These are phyloP conservation scores for Sebastes trivittatus DNA, from an alignment of 2,797 vertebrate genomes.

Conservation along the genomic window DNA sequence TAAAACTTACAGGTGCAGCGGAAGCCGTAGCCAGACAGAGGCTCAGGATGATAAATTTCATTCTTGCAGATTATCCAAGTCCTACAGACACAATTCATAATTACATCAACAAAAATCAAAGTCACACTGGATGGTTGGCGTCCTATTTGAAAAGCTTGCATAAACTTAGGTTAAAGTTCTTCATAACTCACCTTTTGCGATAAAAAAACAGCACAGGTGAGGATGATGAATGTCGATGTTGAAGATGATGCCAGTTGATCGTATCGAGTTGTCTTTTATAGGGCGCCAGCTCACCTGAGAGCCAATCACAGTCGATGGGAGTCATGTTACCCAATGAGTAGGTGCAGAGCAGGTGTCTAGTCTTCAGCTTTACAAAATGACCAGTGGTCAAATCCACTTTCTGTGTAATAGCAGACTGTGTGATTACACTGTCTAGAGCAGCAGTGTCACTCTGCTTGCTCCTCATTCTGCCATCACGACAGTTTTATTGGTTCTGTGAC, in stretches of 20 bases:
- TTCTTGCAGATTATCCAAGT: conserved; percentile 48
- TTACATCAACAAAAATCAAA: background rate
- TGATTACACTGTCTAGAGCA: conserved; percentile 72
- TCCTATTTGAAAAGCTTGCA: background rate
- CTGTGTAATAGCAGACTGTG: conserved; percentile 71
- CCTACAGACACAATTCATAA: conserved; percentile 32
- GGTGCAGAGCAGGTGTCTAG: conserved; percentile 66
- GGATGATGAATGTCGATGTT: background rate
- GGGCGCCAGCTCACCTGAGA: conserved; percentile 21
- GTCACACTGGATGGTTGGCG: background rate
- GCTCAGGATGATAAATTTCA: conserved; percentile 75
- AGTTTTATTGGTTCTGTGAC: background rate
- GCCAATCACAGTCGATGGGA: conserved; percentile 55
- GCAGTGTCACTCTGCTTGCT: conserved; percentile 22
- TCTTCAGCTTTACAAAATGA: conserved; percentile 81
- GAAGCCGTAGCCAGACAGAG: conserved; percentile 73
- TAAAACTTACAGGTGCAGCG: conserved; percentile 77
- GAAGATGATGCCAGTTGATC: conserved; percentile 22
- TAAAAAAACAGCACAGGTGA: background rate
- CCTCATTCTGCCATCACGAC: conserved; percentile 13
- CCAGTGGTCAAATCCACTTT: conserved; percentile 74
- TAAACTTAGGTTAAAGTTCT: background rate
- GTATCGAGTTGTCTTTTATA: conserved; percentile 67
- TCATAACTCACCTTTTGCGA: conserved; percentile 59
- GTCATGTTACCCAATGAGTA: conserved; percentile 57